phyloP scores from a whole-genome alignment of 2,888 invertebrate genomes.

The Lasioglossum figueresi region DNA sequence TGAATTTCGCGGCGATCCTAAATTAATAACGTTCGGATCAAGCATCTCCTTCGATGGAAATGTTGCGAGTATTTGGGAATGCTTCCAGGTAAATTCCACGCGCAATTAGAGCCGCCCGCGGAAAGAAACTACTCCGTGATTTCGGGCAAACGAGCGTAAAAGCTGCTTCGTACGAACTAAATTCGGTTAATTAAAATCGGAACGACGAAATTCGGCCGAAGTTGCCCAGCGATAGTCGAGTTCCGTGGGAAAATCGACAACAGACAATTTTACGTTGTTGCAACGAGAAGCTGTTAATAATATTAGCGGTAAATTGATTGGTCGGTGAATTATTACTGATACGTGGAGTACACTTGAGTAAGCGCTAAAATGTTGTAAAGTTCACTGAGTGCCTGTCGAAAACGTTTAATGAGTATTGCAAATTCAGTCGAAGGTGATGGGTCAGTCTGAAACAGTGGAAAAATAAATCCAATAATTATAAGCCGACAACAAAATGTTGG shows the following conservation, averaged over 20 bases:
- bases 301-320: neutral
- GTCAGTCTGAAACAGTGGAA: neutral
- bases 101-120: neutral
- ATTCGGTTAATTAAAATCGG: constrained; percentile 1
- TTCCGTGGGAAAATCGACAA: neutral
- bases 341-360: neutral
- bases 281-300: neutral
- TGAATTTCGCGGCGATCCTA: neutral
- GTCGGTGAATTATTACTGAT: neutral
- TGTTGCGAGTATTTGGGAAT: neutral
- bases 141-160: neutral
- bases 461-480: neutral
- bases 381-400: neutral
- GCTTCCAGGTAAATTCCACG: neutral
- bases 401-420: neutral
- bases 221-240: neutral
- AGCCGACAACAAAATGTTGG: too few relatives aligned
- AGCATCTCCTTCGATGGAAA: neutral
- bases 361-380: neutral
- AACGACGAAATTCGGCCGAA: neutral
- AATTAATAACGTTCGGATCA: neutral
- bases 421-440: neutral
- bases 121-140: neutral
- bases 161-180: neutral
- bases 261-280: neutral